Evolutionary conservation across 2,113 vertebrate genomes (phyloP).

Genomic region (Felis chaus): DNA sequence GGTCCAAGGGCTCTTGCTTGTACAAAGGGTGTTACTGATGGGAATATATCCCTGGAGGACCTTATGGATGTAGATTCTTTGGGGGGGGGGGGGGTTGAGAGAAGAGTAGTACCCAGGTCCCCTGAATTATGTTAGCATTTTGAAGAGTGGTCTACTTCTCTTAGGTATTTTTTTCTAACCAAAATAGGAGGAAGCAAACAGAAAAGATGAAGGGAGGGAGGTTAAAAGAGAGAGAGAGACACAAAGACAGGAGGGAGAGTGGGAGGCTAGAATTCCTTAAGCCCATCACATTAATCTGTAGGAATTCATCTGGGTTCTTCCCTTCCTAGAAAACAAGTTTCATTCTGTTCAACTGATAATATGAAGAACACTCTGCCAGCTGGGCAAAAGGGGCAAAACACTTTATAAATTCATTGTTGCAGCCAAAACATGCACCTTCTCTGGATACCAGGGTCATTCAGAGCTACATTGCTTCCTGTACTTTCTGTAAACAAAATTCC

Average conservation of each 20-base stretch:
- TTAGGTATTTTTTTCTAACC: neutral
- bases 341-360: conserved; percentile 51
- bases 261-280: conserved; percentile 14
- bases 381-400: neutral
- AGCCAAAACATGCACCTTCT: conserved; percentile 51
- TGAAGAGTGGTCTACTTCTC: neutral
- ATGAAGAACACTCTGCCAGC: conserved; percentile 30
- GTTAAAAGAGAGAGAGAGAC: neutral
- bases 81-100: neutral
- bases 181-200: neutral
- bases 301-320: conserved; percentile 66
- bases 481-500: conserved; percentile 56
- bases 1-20: neutral
- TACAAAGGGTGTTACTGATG: conserved; percentile 41
- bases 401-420: neutral
- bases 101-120: neutral
- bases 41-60: neutral
- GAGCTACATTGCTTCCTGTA: neutral
- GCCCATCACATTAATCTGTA: conserved; percentile 42
- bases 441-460: neutral
- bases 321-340: conserved; percentile 47
- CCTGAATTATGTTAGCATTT: neutral
- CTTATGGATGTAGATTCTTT: neutral
- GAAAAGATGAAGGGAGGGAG: no score
- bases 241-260: neutral